Base-by-base conservation (phyloP, 2,888 invertebrate species). In the Mythimna pallens region DNA sequence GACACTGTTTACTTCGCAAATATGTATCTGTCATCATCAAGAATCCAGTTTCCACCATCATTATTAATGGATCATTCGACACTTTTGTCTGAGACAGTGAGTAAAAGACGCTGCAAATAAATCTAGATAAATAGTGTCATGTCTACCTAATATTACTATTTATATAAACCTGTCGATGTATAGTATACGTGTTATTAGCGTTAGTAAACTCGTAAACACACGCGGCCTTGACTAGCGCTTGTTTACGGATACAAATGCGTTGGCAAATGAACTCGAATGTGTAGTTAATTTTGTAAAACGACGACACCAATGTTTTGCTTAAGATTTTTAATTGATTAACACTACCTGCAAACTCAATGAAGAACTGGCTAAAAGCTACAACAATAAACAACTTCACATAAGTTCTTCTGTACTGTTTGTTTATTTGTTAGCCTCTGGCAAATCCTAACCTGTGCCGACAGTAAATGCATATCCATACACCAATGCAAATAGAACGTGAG, bases 401-500 rank as follows among this genome's bases (percentile, higher is more conserved):
- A 66, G 57, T 67, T 61, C 64, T 71, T n/a, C 20, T n/a, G 69
- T 71, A 74, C 74, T 77, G 74, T 80, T 81, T 78, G 73, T 78
- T 74, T 78, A 71, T 79, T 78, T 64, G 22, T 65, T 50, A 66
- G 70, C 70, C 66, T 76, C 73, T 74, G 63, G 76, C 74, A 83
- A 80, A 84, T 76, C 66, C n/a, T 69, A 70, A 73, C 72, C 65
- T 76, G 75, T 68, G 80, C 73, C 76, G 83, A 84, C 84, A 80
- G 81, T 75, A 76, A 85, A 84, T 86, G 84, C 86, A 88, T 85
- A 87, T 84, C 89, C 89, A 92, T 89, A 89, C 89, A 87, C 82
- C 85, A 91, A 92, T 89, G 88, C 91, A 94, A 94, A 95, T 89
- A 93, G 89, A 90, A 95, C 94, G 95, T 94, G 95, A 94, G 93